phyloP scores from a whole-genome alignment of 2,888 invertebrate genomes.

The Ichneumoninae sp. region DNA sequence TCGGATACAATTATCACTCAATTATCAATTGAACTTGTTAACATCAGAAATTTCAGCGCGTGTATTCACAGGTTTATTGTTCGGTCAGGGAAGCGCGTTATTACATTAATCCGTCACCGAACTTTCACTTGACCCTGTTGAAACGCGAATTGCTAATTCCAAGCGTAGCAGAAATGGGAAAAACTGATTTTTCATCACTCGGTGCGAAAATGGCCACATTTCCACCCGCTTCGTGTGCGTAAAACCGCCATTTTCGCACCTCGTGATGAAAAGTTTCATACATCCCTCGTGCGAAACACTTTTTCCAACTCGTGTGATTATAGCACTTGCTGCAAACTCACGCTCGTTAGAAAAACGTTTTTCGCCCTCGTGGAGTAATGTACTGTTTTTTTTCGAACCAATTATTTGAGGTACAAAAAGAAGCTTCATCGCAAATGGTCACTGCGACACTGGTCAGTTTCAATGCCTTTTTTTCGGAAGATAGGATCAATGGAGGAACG shows the following conservation, averaged over 20 bases:
- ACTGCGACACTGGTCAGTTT: neutral
- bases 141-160: neutral
- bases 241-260: too few species aligned
- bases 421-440: neutral
- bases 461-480: neutral
- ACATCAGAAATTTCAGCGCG: slow-evolving; percentile 23
- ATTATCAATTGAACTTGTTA: slow-evolving; percentile 41
- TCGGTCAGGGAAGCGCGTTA: neutral
- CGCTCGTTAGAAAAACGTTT: too few species aligned
- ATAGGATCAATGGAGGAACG: slow-evolving; percentile 25
- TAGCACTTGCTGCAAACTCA: too few species aligned
- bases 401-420: neutral
- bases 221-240: too few species aligned
- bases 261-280: too few species aligned
- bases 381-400: neutral
- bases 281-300: too few species aligned
- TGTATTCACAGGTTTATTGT: neutral
- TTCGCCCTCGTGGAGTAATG: too few species aligned
- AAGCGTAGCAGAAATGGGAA: neutral
- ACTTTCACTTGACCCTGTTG: neutral
- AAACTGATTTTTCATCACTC: too few species aligned
- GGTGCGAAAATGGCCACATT: too few species aligned
- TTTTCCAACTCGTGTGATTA: too few species aligned
- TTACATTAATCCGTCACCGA: neutral
- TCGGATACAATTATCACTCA: neutral